Percentiles rank a stretch among this genome's conserved stretches.
phyloP scores from a whole-genome alignment of 2,888 invertebrate species.

The Drosophila kuntzei region DNA sequence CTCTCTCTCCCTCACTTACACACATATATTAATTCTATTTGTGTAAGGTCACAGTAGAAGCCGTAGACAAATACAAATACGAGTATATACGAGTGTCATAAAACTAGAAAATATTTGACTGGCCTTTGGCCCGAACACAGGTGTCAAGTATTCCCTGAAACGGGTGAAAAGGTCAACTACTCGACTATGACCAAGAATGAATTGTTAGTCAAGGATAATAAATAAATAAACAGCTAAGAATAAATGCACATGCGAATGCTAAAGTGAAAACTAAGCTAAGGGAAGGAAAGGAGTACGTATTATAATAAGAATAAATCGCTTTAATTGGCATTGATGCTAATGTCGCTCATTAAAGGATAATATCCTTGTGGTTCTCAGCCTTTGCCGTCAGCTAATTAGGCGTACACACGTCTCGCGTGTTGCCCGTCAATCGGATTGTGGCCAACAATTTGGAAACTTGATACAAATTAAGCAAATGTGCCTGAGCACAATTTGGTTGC shows the following conservation, averaged over 20 bases:
- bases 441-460: slow-evolving; percentile 51
- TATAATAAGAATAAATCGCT: slow-evolving; percentile 55
- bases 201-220: slow-evolving; percentile 15
- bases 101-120: slow-evolving; percentile 38
- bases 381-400: slow-evolving; percentile 64
- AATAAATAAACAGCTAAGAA: slow-evolving; percentile 25
- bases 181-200: slow-evolving; percentile 8
- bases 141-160: slow-evolving; percentile 66
- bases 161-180: slow-evolving; percentile 60
- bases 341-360: slow-evolving; percentile 67
- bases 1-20: not conserved
- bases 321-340: slow-evolving; percentile 58
- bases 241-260: not conserved
- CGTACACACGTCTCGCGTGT: slow-evolving; percentile 49
- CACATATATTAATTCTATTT: slow-evolving; percentile 53
- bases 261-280: not conserved
- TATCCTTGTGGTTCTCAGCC: slow-evolving; percentile 43
- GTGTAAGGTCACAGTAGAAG: slow-evolving; percentile 52
- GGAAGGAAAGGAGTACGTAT: not conserved
- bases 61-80: slow-evolving; percentile 60
- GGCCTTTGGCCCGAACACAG: slow-evolving; percentile 22
- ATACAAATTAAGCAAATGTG: slow-evolving; percentile 70
- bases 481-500: slow-evolving; percentile 30
- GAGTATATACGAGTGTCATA: slow-evolving; percentile 40
- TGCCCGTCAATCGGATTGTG: slow-evolving; percentile 66